Percentiles rank a stretch among this genome's conserved stretches.
Evolutionary conservation across 2,113 vertebrate genomes (phyloP).

Genomic region (Mus pahari): DNA sequence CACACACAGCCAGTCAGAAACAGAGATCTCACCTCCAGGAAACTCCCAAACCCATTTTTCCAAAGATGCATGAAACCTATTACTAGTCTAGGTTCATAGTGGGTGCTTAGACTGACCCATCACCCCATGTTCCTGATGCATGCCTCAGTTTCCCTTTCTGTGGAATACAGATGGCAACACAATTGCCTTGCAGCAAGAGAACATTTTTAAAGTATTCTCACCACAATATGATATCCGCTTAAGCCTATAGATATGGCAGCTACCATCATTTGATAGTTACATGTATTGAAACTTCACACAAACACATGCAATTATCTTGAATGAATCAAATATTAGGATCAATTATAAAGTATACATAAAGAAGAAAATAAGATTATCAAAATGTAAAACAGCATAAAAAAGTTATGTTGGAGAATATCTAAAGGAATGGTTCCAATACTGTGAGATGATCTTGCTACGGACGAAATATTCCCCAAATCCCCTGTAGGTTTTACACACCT

Average conservation of each 20-base stretch:
- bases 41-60: not conserved
- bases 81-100: not conserved
- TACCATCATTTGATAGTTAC: not conserved
- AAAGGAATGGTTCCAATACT: not conserved
- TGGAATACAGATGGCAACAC: not conserved
- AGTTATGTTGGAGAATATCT: not conserved
- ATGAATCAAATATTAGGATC: not conserved
- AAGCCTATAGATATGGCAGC: not conserved
- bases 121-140: not conserved
- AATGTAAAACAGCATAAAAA: not conserved
- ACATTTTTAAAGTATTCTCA: not conserved
- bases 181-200: not conserved
- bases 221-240: not conserved
- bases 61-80: not conserved
- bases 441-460: fast-evolving
- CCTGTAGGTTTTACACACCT: not conserved
- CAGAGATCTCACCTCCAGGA: not conserved
- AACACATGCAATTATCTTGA: not conserved
- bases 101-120: not conserved
- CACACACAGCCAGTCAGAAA: not conserved
- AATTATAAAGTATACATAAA: not conserved
- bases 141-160: slow-evolving; percentile 39
- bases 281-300: not conserved
- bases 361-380: not conserved
- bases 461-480: not conserved